These are phyloP conservation scores for Blennius ocellaris DNA, from an alignment of 2,113 vertebrate species.

Conservation along the genomic window DNA sequence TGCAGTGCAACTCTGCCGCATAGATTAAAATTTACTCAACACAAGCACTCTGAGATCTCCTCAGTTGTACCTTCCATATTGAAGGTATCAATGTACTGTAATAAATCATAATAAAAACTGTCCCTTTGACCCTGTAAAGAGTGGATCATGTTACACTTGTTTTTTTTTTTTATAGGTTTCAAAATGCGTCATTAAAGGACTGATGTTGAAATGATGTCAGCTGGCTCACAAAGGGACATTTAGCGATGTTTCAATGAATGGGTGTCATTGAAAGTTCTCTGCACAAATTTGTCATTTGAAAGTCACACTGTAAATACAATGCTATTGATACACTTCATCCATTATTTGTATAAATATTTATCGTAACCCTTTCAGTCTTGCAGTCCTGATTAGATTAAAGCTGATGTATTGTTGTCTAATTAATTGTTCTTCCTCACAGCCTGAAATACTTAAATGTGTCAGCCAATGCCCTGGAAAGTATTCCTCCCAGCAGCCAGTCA, in stretches of 20 bases:
- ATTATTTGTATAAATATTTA: not conserved
- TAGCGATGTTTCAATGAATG: too few relatives aligned
- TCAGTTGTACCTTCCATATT: not conserved
- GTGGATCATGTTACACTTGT: too few relatives aligned
- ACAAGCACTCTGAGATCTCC: not conserved
- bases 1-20: too few relatives aligned
- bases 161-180: too few relatives aligned
- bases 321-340: not conserved
- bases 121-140: too few relatives aligned
- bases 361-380: too few relatives aligned
- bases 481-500: constrained; percentile 87
- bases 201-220: too few relatives aligned
- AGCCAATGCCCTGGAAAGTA: constrained; percentile 91
- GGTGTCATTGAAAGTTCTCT: not conserved
- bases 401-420: not conserved
- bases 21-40: not conserved
- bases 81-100: too few relatives aligned
- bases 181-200: too few relatives aligned
- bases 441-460: constrained; percentile 96
- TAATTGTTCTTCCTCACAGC: constrained; percentile 75
- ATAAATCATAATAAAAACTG: too few relatives aligned
- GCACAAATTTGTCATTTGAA: not conserved
- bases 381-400: too few relatives aligned
- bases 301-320: not conserved
- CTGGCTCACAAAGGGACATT: too few relatives aligned